Percentiles rank a stretch among this genome's conserved stretches.
Evolutionary conservation across 2,113 vertebrate genomes (phyloP).

Genomic region (Catharus fuscescens): DNA sequence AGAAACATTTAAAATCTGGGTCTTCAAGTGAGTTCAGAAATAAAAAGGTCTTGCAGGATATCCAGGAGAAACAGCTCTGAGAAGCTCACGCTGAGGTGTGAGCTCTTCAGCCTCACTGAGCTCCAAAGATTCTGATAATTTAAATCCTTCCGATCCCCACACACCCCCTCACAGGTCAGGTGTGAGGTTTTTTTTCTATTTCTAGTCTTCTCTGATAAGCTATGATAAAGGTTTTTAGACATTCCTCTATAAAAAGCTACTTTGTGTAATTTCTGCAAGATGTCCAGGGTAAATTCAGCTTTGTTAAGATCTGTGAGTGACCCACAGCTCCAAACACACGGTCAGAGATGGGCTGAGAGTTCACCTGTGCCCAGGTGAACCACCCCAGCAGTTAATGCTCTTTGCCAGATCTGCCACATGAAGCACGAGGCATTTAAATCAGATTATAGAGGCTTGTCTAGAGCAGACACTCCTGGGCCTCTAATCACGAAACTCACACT

Average conservation of each 20-base stretch:
- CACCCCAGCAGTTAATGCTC: not conserved
- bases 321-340: not conserved
- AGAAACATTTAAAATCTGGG: not conserved
- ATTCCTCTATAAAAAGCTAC: not conserved
- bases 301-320: not conserved
- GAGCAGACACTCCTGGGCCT: not conserved
- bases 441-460: not conserved
- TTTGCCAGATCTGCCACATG: not conserved
- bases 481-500: not conserved
- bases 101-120: not conserved
- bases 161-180: not conserved
- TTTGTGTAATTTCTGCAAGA: not conserved
- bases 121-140: not conserved
- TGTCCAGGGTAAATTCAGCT: not conserved
- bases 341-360: not conserved
- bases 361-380: constrained; percentile 33
- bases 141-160: not conserved
- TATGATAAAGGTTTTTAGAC: not conserved
- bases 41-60: not conserved
- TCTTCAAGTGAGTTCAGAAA: not conserved
- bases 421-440: not conserved
- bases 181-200: not conserved
- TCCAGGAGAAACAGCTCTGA: not conserved
- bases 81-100: not conserved
- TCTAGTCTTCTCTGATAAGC: not conserved